Conservation (phyloP, 2,888 invertebrate genomes). For the Melinaea menophilus region DNA sequence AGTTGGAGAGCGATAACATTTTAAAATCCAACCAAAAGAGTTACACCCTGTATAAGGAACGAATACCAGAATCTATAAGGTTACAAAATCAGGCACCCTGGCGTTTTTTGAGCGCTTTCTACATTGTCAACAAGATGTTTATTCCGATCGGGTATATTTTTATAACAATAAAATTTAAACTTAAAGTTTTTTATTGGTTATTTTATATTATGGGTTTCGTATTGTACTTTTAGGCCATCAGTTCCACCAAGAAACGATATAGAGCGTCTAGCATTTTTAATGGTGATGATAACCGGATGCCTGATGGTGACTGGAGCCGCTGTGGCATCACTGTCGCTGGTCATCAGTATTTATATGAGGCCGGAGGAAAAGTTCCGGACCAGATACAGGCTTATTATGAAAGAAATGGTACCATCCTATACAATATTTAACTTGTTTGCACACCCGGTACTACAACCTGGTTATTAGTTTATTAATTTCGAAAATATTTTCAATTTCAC, state of each 20-base stretch:
- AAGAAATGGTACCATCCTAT: slow-evolving; percentile 49
- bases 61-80: background rate
- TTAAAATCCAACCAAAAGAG: slow-evolving; percentile 17
- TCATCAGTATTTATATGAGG: slow-evolving; percentile 59
- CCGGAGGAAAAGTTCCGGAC: slow-evolving; percentile 59
- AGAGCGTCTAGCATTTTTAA: slow-evolving; percentile 47
- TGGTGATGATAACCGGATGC: slow-evolving; percentile 54
- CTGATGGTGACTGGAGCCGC: slow-evolving; percentile 57
- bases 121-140: slow-evolving; percentile 60
- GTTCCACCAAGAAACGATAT: slow-evolving; percentile 45
- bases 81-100: slow-evolving; percentile 15
- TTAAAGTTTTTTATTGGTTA: background rate
- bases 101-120: slow-evolving; percentile 43
- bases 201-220: too few relatives aligned
- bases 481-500: background rate
- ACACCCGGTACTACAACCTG: background rate
- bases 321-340: slow-evolving; percentile 56
- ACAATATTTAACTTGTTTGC: background rate
- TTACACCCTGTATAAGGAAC: slow-evolving; percentile 11
- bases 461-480: background rate
- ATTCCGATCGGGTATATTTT: slow-evolving; percentile 55
- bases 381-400: slow-evolving; percentile 58
- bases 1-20: slow-evolving; percentile 16
- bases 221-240: slow-evolving; percentile 41
- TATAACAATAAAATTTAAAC: background rate